Base-by-base conservation (phyloP, 2,888 invertebrate genomes). In the Oligia strigilis region DNA sequence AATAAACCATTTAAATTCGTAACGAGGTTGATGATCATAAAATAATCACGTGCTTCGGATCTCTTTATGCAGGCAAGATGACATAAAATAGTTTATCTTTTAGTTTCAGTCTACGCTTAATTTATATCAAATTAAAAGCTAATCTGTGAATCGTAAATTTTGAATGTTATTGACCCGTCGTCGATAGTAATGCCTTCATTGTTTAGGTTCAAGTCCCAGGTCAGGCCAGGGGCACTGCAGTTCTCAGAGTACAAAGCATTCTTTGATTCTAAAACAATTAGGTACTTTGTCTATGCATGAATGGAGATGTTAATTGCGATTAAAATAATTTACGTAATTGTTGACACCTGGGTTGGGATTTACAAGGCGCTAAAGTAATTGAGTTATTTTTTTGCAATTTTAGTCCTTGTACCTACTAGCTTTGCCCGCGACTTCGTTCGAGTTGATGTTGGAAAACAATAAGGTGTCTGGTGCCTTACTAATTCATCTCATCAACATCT, bases 121-220 rank as follows among this genome's bases (percentile, higher is more conserved):
- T 84, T 86, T 80, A 76, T 72, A 81, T 67, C 46, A 71, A 81
- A 84, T 87, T 82, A 82, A 75, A 83, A 77, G n/a, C 52, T 76
- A 77, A 88, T 80, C 72, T 70, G 74, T 66, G 74, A 60, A 80
- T 80, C 70, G 80, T 85, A 83, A 72, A 79, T 74, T 86, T 82
- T 69, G 73, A 83, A 82, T 88, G 87, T 87, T 87, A 89, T 88
- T 88, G 89, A 89, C 85, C 82, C 49, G 82, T 14, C 76, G 60
- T 14, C 76, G 60, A 80, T 76, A 75, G 80, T 70, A 72, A 74
- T 75, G 77, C 66, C 79, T 86, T 83, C 73, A 88, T 87, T 87
- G 88, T 89, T 86, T 84, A 80, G 87, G 86, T 89, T 87, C 82
- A 82, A 81, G 71, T 84, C 80, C 66, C 89, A 79, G 81, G 81